Conservation (phyloP, 2,113 vertebrate genomes). For the Pipa parva region DNA sequence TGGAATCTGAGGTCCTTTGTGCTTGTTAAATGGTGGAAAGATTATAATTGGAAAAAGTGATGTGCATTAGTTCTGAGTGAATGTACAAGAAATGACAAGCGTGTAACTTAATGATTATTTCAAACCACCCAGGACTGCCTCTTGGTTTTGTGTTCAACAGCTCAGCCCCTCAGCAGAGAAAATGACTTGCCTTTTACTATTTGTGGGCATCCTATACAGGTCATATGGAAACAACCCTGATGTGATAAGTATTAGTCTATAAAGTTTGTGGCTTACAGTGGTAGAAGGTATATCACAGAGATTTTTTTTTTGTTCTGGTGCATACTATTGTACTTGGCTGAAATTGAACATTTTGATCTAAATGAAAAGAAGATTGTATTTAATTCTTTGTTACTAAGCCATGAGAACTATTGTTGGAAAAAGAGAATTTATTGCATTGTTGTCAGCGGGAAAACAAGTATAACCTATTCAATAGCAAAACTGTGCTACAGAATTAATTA, state of each 20-base stretch:
- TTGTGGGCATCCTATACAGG: conserved; percentile 67
- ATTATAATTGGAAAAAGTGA: conserved; percentile 82
- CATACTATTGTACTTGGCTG: conserved; percentile 50
- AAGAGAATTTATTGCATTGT: conserved; percentile 12
- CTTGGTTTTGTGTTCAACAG: conserved; percentile 52
- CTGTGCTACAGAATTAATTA: no score
- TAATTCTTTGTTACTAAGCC: conserved; percentile 27
- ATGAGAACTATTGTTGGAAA: conserved; percentile 3
- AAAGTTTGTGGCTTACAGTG: conserved; percentile 68
- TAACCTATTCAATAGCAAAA: conserved; percentile 6
- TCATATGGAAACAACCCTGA: conserved; percentile 75
- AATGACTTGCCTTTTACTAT: conserved; percentile 66
- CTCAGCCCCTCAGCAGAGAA: conserved; percentile 70
- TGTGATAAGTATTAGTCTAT: conserved; percentile 72
- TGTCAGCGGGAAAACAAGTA: neutral
- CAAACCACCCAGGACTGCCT: conserved; percentile 63
- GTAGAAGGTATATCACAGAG: conserved; percentile 64
- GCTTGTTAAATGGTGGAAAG: conserved; percentile 82
- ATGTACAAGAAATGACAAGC: conserved; percentile 82
- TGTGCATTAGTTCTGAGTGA: conserved; percentile 83
- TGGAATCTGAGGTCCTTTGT: conserved; percentile 79
- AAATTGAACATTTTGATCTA: conserved; percentile 52
- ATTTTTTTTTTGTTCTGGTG: conserved; percentile 43
- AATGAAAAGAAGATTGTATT: conserved; percentile 47
- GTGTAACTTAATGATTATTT: conserved; percentile 79